Evolutionary conservation across 2,888 invertebrate species (phyloP).

Genomic region (Pocota personata): DNA sequence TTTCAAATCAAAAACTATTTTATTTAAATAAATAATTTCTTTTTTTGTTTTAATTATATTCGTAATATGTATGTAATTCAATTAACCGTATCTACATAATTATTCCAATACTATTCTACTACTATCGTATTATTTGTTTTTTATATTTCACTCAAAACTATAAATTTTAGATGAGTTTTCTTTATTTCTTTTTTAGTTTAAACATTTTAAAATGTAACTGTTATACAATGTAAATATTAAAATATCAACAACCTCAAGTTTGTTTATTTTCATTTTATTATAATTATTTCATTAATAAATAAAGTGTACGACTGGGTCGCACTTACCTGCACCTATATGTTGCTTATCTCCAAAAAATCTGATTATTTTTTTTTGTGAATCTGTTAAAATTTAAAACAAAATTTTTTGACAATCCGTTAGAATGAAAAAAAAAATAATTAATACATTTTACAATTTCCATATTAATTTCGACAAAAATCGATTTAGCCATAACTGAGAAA

Average conservation of each 20-base stretch:
- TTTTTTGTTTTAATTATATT: constrained; percentile 25
- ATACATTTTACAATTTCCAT: too few relatives aligned
- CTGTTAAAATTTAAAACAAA: too few relatives aligned
- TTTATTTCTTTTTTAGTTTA: constrained; percentile 7
- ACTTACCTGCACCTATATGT: too few relatives aligned
- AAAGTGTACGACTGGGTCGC: too few relatives aligned
- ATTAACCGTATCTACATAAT: constrained; percentile 61
- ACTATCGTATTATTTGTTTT: constrained; percentile 35
- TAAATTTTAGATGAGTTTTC: constrained; percentile 20
- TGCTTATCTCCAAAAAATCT: too few relatives aligned
- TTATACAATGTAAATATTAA: constrained; percentile 66
- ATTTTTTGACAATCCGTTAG: too few relatives aligned
- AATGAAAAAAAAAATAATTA: too few relatives aligned
- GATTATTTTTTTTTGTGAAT: too few relatives aligned
- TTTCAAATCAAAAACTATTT: constrained; percentile 16
- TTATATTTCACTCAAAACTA: constrained; percentile 47
- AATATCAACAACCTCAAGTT: constrained; percentile 73
- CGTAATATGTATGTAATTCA: constrained; percentile 49
- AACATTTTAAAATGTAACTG: constrained; percentile 48
- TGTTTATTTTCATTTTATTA: constrained; percentile 27
- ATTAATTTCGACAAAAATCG: too few relatives aligned
- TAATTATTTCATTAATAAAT: constrained; percentile 25
- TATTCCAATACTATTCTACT: constrained; percentile 55
- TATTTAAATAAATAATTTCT: constrained; percentile 36
- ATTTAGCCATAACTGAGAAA: too few relatives aligned